A percentile compares a stretch with the other conserved stretches of the same genome.
These are phyloP conservation scores for Andrena fulva DNA, from an alignment of 2,888 invertebrate species.

Conservation along the genomic window DNA sequence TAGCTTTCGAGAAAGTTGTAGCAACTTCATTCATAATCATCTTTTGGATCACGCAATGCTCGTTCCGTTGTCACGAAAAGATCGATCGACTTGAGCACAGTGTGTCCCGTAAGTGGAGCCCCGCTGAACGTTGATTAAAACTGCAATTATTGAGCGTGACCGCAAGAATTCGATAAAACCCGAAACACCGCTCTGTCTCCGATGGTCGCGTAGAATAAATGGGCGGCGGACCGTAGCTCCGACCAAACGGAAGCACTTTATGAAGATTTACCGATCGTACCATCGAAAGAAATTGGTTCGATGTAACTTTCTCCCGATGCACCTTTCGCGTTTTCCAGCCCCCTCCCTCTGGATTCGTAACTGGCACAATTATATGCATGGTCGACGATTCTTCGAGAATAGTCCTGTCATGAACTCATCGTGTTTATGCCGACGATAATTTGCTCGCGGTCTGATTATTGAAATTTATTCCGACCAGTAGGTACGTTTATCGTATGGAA, in stretches of 20 bases:
- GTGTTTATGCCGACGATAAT: constrained; percentile 35
- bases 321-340: neutral
- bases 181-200: constrained; percentile 59
- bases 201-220: constrained; percentile 56
- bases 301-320: constrained; percentile 21
- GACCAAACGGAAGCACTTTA: constrained; percentile 35
- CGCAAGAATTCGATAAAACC: constrained; percentile 75
- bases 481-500: neutral
- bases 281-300: constrained; percentile 42
- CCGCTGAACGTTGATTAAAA: constrained; percentile 76
- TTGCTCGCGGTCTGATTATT: constrained; percentile 34
- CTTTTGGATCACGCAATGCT: constrained; percentile 14
- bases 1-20: constrained; percentile 19
- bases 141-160: constrained; percentile 74
- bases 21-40: constrained; percentile 11
- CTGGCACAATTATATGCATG: constrained; percentile 8
- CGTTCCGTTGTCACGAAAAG: neutral
- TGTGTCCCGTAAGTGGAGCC: constrained; percentile 18
- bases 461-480: constrained; percentile 18
- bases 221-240: constrained; percentile 26
- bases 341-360: neutral
- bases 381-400: constrained; percentile 1
- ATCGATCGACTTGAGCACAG: neutral
- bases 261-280: constrained; percentile 54
- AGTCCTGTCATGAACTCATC: constrained; percentile 1